Percentiles rank a stretch among this genome's conserved stretches.
Evolutionary conservation across 2,888 invertebrate genomes (phyloP).

Genomic region (Aphidius colemani): DNA sequence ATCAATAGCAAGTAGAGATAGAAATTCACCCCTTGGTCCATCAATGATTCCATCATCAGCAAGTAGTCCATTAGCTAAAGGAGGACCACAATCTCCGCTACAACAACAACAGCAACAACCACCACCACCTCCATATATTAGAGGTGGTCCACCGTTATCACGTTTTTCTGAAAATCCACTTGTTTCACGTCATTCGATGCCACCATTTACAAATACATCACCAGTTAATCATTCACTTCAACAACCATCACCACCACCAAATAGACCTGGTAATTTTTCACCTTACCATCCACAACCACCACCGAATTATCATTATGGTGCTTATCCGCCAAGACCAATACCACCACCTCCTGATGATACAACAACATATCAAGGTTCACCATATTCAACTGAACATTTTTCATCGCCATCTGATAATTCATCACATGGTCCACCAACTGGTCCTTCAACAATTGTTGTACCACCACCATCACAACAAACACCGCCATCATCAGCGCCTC

Average conservation of each 20-base stretch:
- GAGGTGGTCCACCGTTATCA: slow-evolving; percentile 53
- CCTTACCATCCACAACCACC: slow-evolving; percentile 62
- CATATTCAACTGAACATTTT: slow-evolving; percentile 49
- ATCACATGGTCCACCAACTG: slow-evolving; percentile 37
- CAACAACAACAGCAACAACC: no score
- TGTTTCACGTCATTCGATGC: slow-evolving; percentile 49
- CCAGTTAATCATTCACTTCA: slow-evolving; percentile 50
- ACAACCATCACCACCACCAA: slow-evolving; percentile 56
- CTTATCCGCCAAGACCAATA: slow-evolving; percentile 52
- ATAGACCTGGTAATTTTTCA: slow-evolving; percentile 56
- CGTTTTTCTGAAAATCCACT: slow-evolving; percentile 45
- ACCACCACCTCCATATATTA: slow-evolving; percentile 52
- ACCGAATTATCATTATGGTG: slow-evolving; percentile 61
- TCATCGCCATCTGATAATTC: slow-evolving; percentile 40
- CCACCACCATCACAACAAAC: slow-evolving; percentile 33
- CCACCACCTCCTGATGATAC: slow-evolving; percentile 59
- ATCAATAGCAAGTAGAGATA: slow-evolving; percentile 55
- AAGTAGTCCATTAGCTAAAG: slow-evolving; percentile 56
- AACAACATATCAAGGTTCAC: slow-evolving; percentile 58
- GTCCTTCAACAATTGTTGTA: slow-evolving; percentile 13
- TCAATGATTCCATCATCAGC: slow-evolving; percentile 57
- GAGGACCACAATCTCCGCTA: slow-evolving; percentile 52
- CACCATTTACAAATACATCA: slow-evolving; percentile 51
- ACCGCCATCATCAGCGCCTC: slow-evolving; percentile 31
- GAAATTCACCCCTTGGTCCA: slow-evolving; percentile 48